Evolutionary conservation across 2,888 invertebrate species (phyloP).

Genomic region (Melanotus villosus): DNA sequence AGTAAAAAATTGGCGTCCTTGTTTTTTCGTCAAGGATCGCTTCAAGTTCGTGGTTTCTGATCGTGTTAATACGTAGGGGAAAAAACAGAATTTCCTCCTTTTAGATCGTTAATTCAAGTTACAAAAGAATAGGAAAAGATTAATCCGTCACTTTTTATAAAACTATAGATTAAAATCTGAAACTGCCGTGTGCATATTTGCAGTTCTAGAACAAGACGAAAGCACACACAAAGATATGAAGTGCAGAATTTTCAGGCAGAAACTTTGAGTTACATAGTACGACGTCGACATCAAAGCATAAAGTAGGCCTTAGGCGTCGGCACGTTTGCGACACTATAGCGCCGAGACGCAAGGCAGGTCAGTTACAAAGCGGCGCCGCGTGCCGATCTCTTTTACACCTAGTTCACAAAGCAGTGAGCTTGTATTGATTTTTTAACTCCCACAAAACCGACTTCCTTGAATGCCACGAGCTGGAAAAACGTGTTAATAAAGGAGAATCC

Average conservation of each 20-base stretch:
- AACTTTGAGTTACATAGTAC: constrained; percentile 30
- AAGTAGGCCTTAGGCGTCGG: constrained; percentile 59
- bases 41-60: too few relatives aligned
- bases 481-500: constrained; percentile 36
- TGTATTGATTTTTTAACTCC: constrained; percentile 54
- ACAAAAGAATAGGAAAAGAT: too few relatives aligned
- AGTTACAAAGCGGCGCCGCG: constrained; percentile 64
- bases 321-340: constrained; percentile 60
- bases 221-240: constrained; percentile 31
- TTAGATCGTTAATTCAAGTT: too few relatives aligned
- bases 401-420: constrained; percentile 56
- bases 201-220: constrained; percentile 9
- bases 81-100: too few relatives aligned
- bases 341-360: constrained; percentile 65
- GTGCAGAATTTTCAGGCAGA: constrained; percentile 37
- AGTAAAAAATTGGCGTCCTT: too few relatives aligned
- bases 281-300: constrained; percentile 57
- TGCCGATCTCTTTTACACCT: constrained; percentile 62
- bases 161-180: background rate
- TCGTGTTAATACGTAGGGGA: too few relatives aligned
- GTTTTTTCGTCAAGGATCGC: too few relatives aligned
- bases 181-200: constrained; percentile 10
- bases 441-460: constrained; percentile 48
- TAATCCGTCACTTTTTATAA: too few relatives aligned
- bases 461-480: constrained; percentile 41